phyloP scores from a whole-genome alignment of 2,888 invertebrate genomes.

The Dysmachus trigonus region DNA sequence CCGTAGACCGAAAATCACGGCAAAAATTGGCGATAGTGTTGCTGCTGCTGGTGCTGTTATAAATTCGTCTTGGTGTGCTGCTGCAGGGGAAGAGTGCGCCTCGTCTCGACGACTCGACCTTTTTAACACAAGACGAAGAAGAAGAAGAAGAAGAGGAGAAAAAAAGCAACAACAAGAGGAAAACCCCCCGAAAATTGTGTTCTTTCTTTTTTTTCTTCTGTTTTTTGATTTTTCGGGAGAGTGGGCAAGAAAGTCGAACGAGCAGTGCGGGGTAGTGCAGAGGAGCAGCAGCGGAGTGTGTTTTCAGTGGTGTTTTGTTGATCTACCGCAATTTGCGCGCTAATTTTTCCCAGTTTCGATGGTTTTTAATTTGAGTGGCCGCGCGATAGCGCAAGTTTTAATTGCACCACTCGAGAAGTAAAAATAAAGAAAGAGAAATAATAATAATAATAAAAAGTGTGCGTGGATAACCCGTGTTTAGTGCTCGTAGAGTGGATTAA shows the following conservation, averaged over 20 bases:
- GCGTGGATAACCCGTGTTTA: not conserved
- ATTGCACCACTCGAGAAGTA: not conserved
- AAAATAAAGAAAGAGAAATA: not conserved
- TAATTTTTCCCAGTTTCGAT: slow-evolving; percentile 19
- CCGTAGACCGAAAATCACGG: not conserved
- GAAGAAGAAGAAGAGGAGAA: not conserved
- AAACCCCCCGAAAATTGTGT: not conserved
- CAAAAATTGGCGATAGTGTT: not conserved
- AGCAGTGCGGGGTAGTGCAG: not conserved
- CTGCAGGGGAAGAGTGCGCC: not conserved
- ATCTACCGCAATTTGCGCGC: slow-evolving; percentile 32
- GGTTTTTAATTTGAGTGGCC: not conserved
- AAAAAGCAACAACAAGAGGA: not conserved
- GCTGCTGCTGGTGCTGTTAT: not conserved
- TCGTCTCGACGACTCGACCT: not conserved
- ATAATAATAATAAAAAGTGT: not conserved
- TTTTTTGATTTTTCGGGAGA: not conserved
- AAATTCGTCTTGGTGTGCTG: not conserved
- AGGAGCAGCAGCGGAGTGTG: not conserved
- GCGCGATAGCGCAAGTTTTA: not conserved
- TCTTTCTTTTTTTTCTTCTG: not conserved
- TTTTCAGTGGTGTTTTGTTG: not conserved
- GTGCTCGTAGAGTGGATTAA: not conserved
- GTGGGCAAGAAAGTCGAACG: not conserved
- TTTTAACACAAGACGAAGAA: not conserved